phyloP scores from a whole-genome alignment of 2,797 vertebrate genomes.

The Cossypha heuglini region DNA sequence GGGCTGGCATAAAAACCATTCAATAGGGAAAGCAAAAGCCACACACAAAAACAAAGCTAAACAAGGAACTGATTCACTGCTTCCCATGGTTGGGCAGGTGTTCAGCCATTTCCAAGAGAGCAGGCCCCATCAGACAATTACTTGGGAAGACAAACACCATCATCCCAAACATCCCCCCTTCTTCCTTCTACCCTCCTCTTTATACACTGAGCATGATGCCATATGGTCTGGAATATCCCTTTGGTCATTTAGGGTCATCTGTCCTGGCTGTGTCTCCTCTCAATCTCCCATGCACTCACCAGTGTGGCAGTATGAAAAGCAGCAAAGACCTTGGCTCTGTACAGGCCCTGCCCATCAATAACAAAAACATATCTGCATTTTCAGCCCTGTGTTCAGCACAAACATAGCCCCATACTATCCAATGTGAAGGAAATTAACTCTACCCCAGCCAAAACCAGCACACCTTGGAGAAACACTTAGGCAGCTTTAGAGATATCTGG shows the following conservation, averaged over 20 bases:
- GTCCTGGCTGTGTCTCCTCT: background rate
- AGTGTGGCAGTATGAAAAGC: background rate
- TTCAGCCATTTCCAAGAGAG: background rate
- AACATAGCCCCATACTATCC: background rate
- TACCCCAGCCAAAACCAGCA: background rate
- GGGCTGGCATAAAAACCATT: background rate
- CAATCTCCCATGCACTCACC: background rate
- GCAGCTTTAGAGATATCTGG: background rate
- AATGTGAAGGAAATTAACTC: background rate
- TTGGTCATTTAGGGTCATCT: background rate
- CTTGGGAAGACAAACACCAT: accelerated
- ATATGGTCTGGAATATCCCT: background rate
- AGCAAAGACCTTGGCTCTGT: background rate
- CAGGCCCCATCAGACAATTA: accelerated
- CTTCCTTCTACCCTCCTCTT: background rate
- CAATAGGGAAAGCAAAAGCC: background rate
- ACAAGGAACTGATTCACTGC: background rate
- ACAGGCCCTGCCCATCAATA: background rate
- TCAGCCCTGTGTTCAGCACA: background rate
- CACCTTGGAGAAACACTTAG: background rate
- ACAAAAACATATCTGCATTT: background rate
- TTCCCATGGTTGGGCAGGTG: background rate
- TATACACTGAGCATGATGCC: background rate
- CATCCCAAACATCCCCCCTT: background rate
- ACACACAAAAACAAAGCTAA: background rate